Evolutionary conservation across 2,797 vertebrate species (phyloP).

Genomic region (Novumbra hubbsi): DNA sequence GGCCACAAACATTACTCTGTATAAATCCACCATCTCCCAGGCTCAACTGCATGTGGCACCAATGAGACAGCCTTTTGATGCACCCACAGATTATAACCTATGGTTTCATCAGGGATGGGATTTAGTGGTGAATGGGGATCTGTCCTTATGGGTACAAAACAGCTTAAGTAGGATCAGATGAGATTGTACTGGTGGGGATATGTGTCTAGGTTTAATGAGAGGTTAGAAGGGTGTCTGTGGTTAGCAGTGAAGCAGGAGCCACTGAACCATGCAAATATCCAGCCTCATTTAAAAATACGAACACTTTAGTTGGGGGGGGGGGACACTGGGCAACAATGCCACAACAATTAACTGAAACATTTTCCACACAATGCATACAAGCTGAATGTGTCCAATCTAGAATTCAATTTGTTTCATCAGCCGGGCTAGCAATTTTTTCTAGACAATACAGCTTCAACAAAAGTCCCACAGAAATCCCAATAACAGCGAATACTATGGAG

Average conservation of each 20-base stretch:
- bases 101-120: not conserved
- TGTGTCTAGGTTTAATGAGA: not conserved
- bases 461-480: not conserved
- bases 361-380: not conserved
- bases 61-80: slow-evolving; percentile 7
- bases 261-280: not conserved
- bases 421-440: not conserved
- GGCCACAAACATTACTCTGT: not conserved
- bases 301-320: not conserved
- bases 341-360: not conserved
- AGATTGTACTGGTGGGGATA: not conserved
- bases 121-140: not conserved
- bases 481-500: not conserved
- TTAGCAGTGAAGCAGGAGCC: not conserved
- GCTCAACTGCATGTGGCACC: slow-evolving; percentile 34
- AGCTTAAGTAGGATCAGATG: not conserved
- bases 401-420: too few species aligned
- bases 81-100: not conserved
- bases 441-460: not conserved
- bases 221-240: not conserved
- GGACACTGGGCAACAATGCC: not conserved
- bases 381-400: not conserved
- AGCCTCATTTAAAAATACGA: not conserved
- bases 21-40: not conserved
- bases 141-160: not conserved